Conservation (phyloP, 2,888 invertebrate species). For the Chrysopilus asiliformis region DNA sequence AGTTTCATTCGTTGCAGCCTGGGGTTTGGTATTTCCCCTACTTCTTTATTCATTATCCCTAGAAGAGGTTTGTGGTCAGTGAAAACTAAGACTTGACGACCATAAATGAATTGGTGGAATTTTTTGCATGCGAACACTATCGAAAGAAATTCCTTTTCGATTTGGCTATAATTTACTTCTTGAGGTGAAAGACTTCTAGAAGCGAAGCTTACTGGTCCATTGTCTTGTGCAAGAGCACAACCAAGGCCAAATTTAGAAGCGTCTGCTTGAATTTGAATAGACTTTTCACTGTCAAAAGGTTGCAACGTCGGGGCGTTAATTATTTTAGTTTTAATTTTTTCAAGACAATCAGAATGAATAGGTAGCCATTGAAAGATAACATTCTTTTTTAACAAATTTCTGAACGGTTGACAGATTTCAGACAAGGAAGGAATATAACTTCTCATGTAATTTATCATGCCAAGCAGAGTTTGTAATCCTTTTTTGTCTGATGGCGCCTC, state of each 20-base stretch:
- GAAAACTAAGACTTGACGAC: constrained; percentile 7
- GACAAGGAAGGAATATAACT: constrained; percentile 15
- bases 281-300: constrained; percentile 10
- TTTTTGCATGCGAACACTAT: no score
- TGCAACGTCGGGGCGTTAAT: constrained; percentile 10
- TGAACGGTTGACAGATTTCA: constrained; percentile 10
- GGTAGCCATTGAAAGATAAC: constrained; percentile 12
- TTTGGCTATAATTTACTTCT: constrained; percentile 13
- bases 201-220: constrained; percentile 13
- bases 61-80: constrained; percentile 15
- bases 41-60: constrained; percentile 11
- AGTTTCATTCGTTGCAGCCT: constrained; percentile 14
- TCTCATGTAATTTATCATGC: constrained; percentile 16
- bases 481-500: constrained; percentile 13
- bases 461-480: constrained; percentile 14
- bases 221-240: constrained; percentile 12
- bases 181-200: constrained; percentile 11
- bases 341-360: constrained; percentile 8
- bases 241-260: constrained; percentile 15
- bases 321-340: constrained; percentile 11
- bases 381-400: constrained; percentile 12
- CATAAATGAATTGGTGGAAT: constrained; percentile 15
- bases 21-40: constrained; percentile 10
- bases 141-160: constrained; percentile 16
- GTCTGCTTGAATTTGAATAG: constrained; percentile 13